Percentiles rank a stretch among this genome's conserved stretches.
Evolutionary conservation across 2,888 invertebrate species (phyloP).

Genomic region (Panorpa germanica): DNA sequence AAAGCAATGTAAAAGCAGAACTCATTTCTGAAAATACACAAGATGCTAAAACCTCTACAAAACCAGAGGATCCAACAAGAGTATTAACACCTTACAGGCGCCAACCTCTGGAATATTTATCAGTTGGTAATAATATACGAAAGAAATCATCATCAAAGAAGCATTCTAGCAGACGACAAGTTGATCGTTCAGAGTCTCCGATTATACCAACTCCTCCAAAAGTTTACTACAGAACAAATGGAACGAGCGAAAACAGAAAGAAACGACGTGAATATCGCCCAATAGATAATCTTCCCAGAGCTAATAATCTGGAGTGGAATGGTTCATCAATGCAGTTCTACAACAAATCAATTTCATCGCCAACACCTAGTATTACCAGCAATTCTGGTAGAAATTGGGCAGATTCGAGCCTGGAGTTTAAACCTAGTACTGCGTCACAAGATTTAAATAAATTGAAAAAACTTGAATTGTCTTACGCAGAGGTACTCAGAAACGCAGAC

Average conservation of each 20-base stretch:
- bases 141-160: constrained; percentile 46
- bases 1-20: constrained; percentile 16
- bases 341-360: constrained; percentile 33
- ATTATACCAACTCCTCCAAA: constrained; percentile 48
- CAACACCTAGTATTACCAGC: constrained; percentile 33
- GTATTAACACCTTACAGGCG: constrained; percentile 45
- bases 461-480: constrained; percentile 70
- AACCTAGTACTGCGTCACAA: constrained; percentile 58
- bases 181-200: constrained; percentile 48
- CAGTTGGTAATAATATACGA: constrained; percentile 41
- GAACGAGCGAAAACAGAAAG: constrained; percentile 32
- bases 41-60: constrained; percentile 7
- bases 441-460: constrained; percentile 65
- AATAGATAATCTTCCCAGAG: constrained; percentile 22
- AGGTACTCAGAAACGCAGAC: constrained; percentile 55
- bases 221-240: constrained; percentile 32
- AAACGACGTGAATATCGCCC: constrained; percentile 35
- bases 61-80: constrained; percentile 12
- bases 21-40: constrained; percentile 8
- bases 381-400: constrained; percentile 18
- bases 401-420: constrained; percentile 26
- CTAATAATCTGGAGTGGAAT: constrained; percentile 36
- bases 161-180: constrained; percentile 39
- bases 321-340: constrained; percentile 52
- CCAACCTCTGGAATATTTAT: constrained; percentile 56